A percentile compares a stretch with the other conserved stretches of the same genome.
Evolutionary conservation across 2,113 vertebrate species (phyloP).

Genomic region (Progne subis): DNA sequence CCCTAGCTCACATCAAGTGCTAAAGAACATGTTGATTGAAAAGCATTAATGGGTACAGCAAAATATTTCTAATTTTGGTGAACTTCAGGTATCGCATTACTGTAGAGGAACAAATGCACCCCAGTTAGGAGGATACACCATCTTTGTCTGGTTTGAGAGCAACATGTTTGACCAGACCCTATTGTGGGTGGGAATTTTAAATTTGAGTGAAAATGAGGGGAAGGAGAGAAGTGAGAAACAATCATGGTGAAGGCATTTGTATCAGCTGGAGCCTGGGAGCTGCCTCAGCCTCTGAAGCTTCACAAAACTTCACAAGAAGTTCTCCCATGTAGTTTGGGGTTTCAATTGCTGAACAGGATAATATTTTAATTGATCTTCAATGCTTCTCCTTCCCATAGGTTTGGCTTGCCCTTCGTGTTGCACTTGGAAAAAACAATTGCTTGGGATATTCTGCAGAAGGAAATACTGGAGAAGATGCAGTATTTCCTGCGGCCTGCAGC

Average conservation of each 20-base stretch:
- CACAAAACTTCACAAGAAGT: background rate
- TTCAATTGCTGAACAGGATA: rapidly evolving
- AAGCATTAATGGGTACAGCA: background rate
- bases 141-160: background rate
- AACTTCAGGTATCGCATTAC: background rate
- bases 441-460: constrained; percentile 95
- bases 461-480: constrained; percentile 98
- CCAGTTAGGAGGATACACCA: background rate
- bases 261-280: rapidly evolving
- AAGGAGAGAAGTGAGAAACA: background rate
- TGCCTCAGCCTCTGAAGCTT: background rate
- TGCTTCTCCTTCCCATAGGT: constrained; percentile 72
- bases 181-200: background rate
- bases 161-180: background rate
- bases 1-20: background rate
- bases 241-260: background rate
- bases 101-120: background rate
- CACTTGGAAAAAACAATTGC: constrained; percentile 92
- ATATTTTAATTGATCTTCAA: background rate
- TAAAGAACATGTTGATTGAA: background rate
- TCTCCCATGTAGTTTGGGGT: background rate
- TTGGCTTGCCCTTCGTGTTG: constrained; percentile 94
- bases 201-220: background rate
- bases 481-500: constrained; percentile 91
- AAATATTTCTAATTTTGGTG: background rate